A percentile compares a stretch with the other conserved stretches of the same genome.
Conservation (phyloP, 2,888 invertebrate species). For the Nomada hirtipes region DNA sequence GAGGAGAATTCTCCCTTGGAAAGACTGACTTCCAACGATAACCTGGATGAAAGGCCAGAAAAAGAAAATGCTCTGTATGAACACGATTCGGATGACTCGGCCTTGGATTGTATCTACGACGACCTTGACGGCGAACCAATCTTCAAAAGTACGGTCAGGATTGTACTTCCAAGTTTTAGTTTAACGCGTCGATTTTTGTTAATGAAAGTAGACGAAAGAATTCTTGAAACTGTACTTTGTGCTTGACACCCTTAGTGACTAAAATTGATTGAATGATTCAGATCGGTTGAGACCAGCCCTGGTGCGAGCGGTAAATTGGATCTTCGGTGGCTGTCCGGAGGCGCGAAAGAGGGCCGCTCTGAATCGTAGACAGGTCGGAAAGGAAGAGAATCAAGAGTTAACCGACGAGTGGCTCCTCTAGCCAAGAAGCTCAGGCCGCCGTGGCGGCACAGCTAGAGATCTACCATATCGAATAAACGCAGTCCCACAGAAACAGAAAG, state of each 20-base stretch:
- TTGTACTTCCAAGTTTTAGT: background rate
- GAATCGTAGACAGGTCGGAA: conserved; percentile 63
- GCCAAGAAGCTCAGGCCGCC: conserved; percentile 27
- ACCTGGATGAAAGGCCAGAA: conserved; percentile 27
- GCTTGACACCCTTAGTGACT: background rate
- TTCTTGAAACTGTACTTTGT: background rate
- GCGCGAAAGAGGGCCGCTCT: conserved; percentile 28
- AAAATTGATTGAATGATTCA: conserved; percentile 39
- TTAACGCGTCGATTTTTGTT: background rate
- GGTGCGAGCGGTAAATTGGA: conserved; percentile 71
- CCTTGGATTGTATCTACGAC: conserved; percentile 32
- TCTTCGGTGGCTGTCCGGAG: conserved; percentile 75
- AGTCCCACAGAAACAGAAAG: background rate
- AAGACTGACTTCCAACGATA: background rate
- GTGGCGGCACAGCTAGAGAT: conserved; percentile 51
- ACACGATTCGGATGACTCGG: conserved; percentile 34
- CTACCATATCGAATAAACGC: conserved; percentile 31
- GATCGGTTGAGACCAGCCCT: conserved; percentile 72
- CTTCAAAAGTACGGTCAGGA: conserved; percentile 37
- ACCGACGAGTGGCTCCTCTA: conserved; percentile 64
- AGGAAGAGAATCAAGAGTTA: conserved; percentile 57
- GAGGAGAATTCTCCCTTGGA: conserved; percentile 39
- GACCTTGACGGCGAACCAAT: conserved; percentile 26
- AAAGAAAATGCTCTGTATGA: conserved; percentile 22
- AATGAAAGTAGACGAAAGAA: background rate